Conservation (phyloP, 2,113 vertebrate species). For the Drymodes brunneopygia region DNA sequence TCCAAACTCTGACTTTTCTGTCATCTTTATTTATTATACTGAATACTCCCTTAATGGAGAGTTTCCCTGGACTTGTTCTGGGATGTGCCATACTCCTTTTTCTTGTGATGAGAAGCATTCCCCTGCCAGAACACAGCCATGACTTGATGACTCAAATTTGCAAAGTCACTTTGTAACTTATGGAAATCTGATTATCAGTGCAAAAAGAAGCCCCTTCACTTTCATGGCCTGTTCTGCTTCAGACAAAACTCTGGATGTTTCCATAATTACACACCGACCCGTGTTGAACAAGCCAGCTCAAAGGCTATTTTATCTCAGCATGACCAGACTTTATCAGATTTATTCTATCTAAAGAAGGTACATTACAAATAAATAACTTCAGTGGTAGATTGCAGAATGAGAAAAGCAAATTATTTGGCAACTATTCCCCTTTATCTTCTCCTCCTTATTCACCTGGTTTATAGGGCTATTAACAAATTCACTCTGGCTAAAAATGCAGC, state of each 20-base stretch:
- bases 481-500: background rate
- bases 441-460: background rate
- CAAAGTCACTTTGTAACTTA: background rate
- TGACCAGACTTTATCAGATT: background rate
- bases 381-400: background rate
- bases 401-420: slow-evolving; percentile 2
- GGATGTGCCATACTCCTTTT: background rate
- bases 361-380: background rate
- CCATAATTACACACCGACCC: background rate
- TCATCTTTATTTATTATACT: background rate
- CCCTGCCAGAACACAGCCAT: background rate
- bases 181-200: background rate
- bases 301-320: background rate
- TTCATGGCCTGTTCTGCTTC: background rate
- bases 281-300: background rate
- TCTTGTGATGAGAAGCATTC: background rate
- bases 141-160: background rate
- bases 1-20: background rate
- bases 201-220: background rate
- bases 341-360: background rate
- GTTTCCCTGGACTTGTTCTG: background rate
- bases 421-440: background rate
- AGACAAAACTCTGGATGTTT: background rate
- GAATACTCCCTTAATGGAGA: background rate
- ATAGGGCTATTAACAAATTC: background rate